These are phyloP conservation scores for Campoletis raptor DNA, from an alignment of 2,888 invertebrate genomes.

Conservation along the genomic window DNA sequence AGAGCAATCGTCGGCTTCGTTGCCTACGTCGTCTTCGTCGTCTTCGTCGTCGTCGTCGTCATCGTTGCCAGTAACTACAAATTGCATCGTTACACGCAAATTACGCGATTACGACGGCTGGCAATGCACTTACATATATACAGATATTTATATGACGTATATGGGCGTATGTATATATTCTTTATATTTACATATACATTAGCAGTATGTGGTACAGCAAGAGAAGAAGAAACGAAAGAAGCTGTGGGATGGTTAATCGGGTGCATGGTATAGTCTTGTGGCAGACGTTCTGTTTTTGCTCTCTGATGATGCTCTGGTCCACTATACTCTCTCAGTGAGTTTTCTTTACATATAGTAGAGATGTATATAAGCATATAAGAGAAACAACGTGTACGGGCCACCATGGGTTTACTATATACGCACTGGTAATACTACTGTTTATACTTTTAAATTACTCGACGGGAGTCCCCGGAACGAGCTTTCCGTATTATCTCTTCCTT, in stretches of 20 bases:
- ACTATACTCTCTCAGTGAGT: slow-evolving; percentile 33
- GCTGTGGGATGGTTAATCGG: slow-evolving; percentile 63
- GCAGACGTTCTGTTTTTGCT: slow-evolving; percentile 56
- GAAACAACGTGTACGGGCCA: slow-evolving; percentile 16
- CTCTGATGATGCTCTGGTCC: slow-evolving; percentile 48
- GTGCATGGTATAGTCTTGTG: slow-evolving; percentile 45
- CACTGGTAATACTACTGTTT: slow-evolving; percentile 75
- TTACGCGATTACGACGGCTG: slow-evolving; percentile 77
- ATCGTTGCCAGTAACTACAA: slow-evolving; percentile 79
- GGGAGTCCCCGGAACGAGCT: slow-evolving; percentile 67
- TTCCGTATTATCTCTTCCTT: slow-evolving; percentile 48
- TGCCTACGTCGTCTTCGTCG: slow-evolving; percentile 27
- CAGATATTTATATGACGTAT: slow-evolving; percentile 25
- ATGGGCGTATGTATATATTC: slow-evolving; percentile 23
- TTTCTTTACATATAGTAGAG: neutral
- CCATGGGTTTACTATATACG: slow-evolving; percentile 39
- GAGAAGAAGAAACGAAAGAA: slow-evolving; percentile 55
- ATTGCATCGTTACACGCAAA: slow-evolving; percentile 82
- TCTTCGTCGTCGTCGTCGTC: slow-evolving; percentile 51
- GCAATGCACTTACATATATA: slow-evolving; percentile 41
- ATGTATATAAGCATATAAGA: neutral
- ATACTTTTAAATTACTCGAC: slow-evolving; percentile 78
- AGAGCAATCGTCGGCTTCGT: slow-evolving; percentile 31
- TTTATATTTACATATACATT: slow-evolving; percentile 39
- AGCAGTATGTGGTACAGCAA: slow-evolving; percentile 42